Conservation (phyloP, 2,113 vertebrate genomes). For the Cottus gobio region DNA sequence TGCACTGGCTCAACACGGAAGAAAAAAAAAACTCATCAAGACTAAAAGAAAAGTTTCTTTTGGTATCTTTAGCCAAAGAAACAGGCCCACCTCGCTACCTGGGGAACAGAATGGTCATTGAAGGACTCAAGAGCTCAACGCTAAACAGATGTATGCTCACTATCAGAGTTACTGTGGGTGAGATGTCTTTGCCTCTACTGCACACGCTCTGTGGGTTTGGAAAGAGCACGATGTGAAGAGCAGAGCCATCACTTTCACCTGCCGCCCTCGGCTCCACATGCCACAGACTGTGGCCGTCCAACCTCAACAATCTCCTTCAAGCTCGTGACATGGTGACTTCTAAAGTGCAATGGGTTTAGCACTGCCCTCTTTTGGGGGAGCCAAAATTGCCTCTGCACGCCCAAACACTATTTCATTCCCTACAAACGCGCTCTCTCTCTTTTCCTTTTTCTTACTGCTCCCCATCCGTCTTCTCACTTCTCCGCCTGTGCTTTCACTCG, state of each 20-base stretch:
- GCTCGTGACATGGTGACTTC: conserved; percentile 49
- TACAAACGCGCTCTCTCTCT: background rate
- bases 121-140: background rate
- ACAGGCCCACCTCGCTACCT: conserved; percentile 1
- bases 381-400: conserved; percentile 59
- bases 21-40: conserved; percentile 15
- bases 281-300: conserved; percentile 7
- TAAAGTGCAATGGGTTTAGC: conserved; percentile 46
- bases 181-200: background rate
- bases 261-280: conserved; percentile 13
- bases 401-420: conserved; percentile 53
- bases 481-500: conserved; percentile 25
- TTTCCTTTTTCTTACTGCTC: conserved; percentile 1
- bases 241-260: conserved; percentile 24
- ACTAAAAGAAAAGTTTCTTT: conserved; percentile 11
- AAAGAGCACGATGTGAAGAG: conserved; percentile 11
- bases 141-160: background rate
- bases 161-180: background rate
- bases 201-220: background rate
- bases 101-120: background rate
- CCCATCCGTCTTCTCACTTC: conserved; percentile 36
- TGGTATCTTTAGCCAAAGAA: conserved; percentile 1
- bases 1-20: conserved; percentile 9
- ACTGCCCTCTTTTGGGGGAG: conserved; percentile 42
- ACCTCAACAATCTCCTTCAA: conserved; percentile 40